These are phyloP conservation scores for Ischnura elegans DNA, from an alignment of 2,888 invertebrate genomes.

Conservation along the genomic window DNA sequence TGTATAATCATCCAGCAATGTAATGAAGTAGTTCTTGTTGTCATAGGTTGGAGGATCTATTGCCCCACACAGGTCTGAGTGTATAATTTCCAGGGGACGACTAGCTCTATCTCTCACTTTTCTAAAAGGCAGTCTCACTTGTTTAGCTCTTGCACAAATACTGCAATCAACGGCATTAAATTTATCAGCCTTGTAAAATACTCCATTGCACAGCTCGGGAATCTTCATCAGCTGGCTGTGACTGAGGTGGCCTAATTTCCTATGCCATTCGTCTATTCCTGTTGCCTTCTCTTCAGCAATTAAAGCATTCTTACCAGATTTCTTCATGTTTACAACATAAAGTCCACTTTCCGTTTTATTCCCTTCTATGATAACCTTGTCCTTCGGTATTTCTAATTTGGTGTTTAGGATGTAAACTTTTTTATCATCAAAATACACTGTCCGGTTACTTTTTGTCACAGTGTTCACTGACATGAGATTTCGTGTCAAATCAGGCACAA, in stretches of 20 bases:
- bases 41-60: too few species aligned
- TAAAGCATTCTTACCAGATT: neutral
- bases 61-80: too few species aligned
- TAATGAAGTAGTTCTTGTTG: too few species aligned
- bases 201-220: neutral
- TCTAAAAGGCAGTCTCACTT: slow-evolving; percentile 24
- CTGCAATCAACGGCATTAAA: too few species aligned
- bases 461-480: too few species aligned
- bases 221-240: slow-evolving; percentile 10
- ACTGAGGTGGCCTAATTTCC: neutral
- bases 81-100: too few species aligned
- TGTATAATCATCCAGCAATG: too few species aligned
- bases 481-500: slow-evolving; percentile 1
- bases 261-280: slow-evolving; percentile 5
- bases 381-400: slow-evolving; percentile 15
- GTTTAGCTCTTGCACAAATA: neutral
- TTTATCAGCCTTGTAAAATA: neutral
- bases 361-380: slow-evolving; percentile 5
- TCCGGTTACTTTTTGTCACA: too few species aligned
- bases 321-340: too few species aligned
- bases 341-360: neutral
- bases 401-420: neutral
- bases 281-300: slow-evolving; percentile 23
- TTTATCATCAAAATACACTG: slow-evolving; percentile 23
- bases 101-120: neutral